Percentiles rank a stretch among this genome's conserved stretches.
Conservation (phyloP, 2,113 vertebrate species). For the Proteles cristata region DNA sequence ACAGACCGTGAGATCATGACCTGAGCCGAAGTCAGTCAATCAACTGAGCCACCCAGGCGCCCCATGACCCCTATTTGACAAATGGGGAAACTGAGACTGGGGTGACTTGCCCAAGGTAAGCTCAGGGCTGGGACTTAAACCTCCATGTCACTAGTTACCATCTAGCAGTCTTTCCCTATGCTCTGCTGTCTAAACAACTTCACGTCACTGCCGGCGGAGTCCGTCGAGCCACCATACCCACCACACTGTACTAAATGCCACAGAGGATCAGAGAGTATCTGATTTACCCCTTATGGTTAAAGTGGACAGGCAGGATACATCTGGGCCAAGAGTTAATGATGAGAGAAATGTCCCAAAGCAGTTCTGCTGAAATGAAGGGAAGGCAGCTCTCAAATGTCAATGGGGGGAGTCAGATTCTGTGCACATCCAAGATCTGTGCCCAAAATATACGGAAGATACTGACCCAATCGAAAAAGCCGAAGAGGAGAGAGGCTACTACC, state of each 20-base stretch:
- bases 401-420: not conserved
- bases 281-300: not conserved
- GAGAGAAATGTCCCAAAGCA: not conserved
- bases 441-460: not conserved
- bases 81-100: not conserved
- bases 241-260: not conserved
- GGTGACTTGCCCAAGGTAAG: not conserved
- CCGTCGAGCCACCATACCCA: not conserved
- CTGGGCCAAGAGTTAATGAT: accelerated
- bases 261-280: not conserved
- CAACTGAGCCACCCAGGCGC: too few relatives aligned
- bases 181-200: not conserved
- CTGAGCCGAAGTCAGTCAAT: too few relatives aligned
- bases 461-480: not conserved
- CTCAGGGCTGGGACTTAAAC: not conserved
- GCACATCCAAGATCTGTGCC: not conserved
- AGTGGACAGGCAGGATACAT: not conserved
- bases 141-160: accelerated
- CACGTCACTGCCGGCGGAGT: accelerated
- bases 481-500: not conserved
- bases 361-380: not conserved
- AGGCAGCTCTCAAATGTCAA: not conserved
- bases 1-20: too few relatives aligned
- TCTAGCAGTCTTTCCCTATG: not conserved
- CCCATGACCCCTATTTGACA: not conserved